phyloP scores from a whole-genome alignment of 2,888 invertebrate genomes.

The Galeruca laticollis region DNA sequence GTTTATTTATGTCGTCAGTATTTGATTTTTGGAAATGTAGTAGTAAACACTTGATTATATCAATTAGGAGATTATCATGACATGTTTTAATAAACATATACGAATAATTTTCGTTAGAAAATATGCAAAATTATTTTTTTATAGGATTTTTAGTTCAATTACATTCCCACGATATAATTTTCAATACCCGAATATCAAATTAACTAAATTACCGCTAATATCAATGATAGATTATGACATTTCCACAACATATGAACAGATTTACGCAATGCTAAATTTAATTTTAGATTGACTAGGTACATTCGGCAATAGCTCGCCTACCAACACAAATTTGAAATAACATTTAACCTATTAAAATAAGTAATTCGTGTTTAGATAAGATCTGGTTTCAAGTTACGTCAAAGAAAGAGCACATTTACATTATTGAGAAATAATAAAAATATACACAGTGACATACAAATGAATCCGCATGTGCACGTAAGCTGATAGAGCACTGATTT shows the following conservation, averaged over 20 bases:
- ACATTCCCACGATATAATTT: background rate
- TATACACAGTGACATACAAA: no score
- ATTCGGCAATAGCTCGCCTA: background rate
- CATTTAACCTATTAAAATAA: background rate
- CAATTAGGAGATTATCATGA: background rate
- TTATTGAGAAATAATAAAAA: no score
- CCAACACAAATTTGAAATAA: conserved; percentile 2
- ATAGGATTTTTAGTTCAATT: background rate
- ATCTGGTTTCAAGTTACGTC: background rate
- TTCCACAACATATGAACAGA: background rate
- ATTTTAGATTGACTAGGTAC: conserved; percentile 1
- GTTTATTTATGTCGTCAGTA: no score
- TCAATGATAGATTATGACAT: conserved; percentile 2
- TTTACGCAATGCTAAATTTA: background rate
- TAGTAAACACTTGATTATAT: background rate
- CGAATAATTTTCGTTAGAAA: background rate
- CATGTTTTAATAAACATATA: background rate
- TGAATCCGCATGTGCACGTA: no score
- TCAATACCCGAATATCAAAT: background rate
- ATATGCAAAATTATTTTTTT: background rate
- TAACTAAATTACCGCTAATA: background rate
- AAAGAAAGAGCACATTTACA: background rate
- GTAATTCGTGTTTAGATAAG: background rate
- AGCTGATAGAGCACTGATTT: no score
- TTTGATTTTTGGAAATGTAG: background rate